Percentiles rank a stretch among this genome's conserved stretches.
Evolutionary conservation across 2,113 vertebrate genomes (phyloP).

Genomic region (Motacilla alba): DNA sequence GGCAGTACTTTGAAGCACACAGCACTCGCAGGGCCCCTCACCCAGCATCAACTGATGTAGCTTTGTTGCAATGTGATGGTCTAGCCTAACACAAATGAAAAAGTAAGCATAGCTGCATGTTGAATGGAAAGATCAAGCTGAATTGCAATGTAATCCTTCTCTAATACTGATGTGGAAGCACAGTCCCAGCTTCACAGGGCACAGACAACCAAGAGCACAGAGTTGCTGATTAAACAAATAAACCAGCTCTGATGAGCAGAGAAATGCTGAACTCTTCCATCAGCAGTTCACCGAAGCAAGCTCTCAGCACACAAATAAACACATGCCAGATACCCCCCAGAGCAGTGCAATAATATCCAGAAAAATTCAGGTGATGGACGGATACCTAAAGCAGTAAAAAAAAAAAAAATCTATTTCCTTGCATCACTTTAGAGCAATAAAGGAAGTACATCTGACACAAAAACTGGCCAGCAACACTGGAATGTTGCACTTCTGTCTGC

Average conservation of each 20-base stretch:
- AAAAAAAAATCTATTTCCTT: background rate
- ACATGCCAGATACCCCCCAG: background rate
- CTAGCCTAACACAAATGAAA: background rate
- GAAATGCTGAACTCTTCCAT: slow-evolving; percentile 9
- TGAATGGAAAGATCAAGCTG: slow-evolving; percentile 21
- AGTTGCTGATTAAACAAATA: slow-evolving; percentile 42
- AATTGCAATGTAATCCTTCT: slow-evolving; percentile 17
- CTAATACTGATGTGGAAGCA: background rate
- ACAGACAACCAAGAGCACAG: background rate
- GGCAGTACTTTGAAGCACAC: background rate
- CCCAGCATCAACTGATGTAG: background rate
- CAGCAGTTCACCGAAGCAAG: slow-evolving; percentile 18
- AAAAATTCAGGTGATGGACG: background rate
- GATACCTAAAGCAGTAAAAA: background rate
- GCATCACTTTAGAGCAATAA: background rate
- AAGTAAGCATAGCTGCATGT: background rate
- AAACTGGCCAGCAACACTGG: background rate
- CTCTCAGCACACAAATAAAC: background rate
- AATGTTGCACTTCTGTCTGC: background rate
- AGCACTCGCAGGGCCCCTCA: background rate
- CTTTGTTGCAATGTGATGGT: background rate
- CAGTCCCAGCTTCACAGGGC: background rate
- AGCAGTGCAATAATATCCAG: background rate
- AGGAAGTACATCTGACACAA: background rate
- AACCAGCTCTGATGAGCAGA: slow-evolving; percentile 17